Base-by-base conservation (phyloP, 2,888 invertebrate species). In the Melinaea menophilus region DNA sequence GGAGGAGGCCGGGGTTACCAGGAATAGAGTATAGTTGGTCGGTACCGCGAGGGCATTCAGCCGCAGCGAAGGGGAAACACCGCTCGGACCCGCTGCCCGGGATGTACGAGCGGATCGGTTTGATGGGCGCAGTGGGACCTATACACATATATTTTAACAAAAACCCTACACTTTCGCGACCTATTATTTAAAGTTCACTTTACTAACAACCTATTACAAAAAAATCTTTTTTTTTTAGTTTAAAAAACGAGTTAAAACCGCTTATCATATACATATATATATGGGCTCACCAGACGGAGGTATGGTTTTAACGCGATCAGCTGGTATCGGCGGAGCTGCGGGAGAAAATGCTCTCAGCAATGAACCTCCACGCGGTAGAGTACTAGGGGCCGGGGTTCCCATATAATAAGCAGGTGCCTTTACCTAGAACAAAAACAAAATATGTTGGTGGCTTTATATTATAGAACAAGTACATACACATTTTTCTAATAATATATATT, bases 321-420 rank as follows among this genome's bases (percentile, higher is more conserved):
- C 91, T 0, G 93, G 92, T 9, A 93, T 85, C 2, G 92, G 92
- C 0, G 91, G 87, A 0, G 85, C 85, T 0, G 88, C 91, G 9
- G 95, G 94, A 12, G 95, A 94, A 78, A 94, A 95, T 0, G 94
- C 93, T 58, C 95, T 87, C 56, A 95, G 83, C 67, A 94, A 86
- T 4, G 93, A 91, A 0, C 92, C 93, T 9, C 94, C 93, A 31
- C 95, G 90, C 0, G 95, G 95, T 62, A 95, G 82, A 7, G 95
- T 95, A 75, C 92, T 93, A 0, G 90, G 86, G 0, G 85, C 84
- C 1, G 87, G 79, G 54, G 93, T 92, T 2, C 94, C 94, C 88
- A 95, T 94, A 84, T 95, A 95, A 79, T 95, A 95, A 3, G 94
- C 94, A 12, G 93, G 93, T n/a, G 92, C 92, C 72, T 92, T 93